Evolutionary conservation across 2,797 vertebrate genomes (phyloP).

Genomic region (Chloroceryle amazona): DNA sequence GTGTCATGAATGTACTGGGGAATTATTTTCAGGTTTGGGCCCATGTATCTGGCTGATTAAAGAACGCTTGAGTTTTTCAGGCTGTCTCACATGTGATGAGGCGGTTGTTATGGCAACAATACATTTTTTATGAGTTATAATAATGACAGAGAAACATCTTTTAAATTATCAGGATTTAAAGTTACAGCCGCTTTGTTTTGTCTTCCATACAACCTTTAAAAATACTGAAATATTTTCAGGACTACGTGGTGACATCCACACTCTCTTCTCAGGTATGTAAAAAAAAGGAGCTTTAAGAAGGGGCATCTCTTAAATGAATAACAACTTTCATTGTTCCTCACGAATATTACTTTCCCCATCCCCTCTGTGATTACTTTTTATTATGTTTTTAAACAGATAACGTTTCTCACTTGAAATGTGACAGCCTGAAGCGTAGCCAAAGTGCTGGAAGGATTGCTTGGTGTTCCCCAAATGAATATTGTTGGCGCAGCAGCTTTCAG

Average conservation of each 20-base stretch:
- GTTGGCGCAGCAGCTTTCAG: not conserved
- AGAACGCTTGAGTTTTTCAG: conserved; percentile 26
- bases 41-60: conserved; percentile 6
- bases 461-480: not conserved
- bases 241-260: not conserved
- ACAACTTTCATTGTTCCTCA: not conserved
- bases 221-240: not conserved
- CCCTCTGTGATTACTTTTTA: not conserved
- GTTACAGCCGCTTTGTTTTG: conserved; percentile 57
- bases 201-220: not conserved
- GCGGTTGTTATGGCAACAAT: conserved; percentile 77
- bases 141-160: conserved; percentile 65
- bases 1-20: not conserved
- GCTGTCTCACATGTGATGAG: conserved; percentile 42
- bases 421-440: not conserved
- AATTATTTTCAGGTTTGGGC: conserved; percentile 44
- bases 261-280: not conserved
- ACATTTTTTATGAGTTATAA: conserved; percentile 78
- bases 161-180: conserved; percentile 64
- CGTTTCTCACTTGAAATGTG: not conserved
- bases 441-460: not conserved
- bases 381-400: not conserved
- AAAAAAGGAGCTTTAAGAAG: not conserved
- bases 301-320: not conserved
- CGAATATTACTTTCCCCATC: not conserved